Base-by-base conservation (phyloP, 2,888 invertebrate genomes). In the Thymelicus acteon region DNA sequence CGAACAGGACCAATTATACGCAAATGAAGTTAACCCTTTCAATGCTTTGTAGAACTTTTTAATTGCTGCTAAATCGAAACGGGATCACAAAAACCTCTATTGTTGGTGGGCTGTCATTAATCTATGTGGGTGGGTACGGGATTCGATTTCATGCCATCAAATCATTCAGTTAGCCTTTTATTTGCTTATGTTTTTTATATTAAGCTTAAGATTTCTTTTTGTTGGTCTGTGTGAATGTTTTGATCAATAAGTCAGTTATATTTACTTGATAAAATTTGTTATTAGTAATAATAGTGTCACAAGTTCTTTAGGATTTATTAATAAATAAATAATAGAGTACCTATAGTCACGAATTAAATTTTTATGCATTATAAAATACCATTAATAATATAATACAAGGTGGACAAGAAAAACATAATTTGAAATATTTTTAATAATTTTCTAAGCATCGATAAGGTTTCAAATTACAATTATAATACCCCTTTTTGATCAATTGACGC, bases 51-150 rank as follows among this genome's bases (percentile, higher is more conserved):
- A 82, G 83, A 91, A 92, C 89, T 91, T 92, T 92, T 92, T 93
- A 92, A 93, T 93, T 93, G 92, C 88, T 86, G 91, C 88, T 91
- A 91, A 92, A 92, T 92, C 89, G 89, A 88, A 87, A 87, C 85
- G 88, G 89, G 88, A 86, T 85, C 84, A 80, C 79, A 81, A 83
- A 87, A 90, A 89, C 81, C 83, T 76, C 82, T 79, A 85, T 89
- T 90, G 89, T 90, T 80, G 83, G 72, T 64, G 72, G 77, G 76
- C 79, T 81, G 83, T 84, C 90, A 91, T 91, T 87, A 90, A 90
- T 92, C 90, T 89, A 86, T 89, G 88, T 89, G 88, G 90, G 90
- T 85, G 91, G 89, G 83, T 86, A 78, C 75, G 57, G 69, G 62
- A 69, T 69, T 69, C 62, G 77, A 83, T 87, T 88, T 85, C 85